These are phyloP conservation scores for Trichechus manatus DNA, from an alignment of 2,113 vertebrate genomes.

Conservation along the genomic window DNA sequence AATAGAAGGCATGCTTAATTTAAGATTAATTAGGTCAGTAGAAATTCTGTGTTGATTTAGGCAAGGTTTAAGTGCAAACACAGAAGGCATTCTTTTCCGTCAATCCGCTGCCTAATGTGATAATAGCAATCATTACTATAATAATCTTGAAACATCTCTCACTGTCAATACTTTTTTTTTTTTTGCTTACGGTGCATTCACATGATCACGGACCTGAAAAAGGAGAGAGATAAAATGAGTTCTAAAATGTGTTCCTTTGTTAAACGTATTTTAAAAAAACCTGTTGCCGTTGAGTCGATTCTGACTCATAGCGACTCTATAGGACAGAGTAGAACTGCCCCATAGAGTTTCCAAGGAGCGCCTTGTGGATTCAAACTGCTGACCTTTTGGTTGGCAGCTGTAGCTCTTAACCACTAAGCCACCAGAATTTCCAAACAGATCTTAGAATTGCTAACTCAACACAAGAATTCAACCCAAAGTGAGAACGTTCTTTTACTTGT, in stretches of 20 bases:
- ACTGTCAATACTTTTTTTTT: background rate
- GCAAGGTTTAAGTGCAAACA: constrained; percentile 49
- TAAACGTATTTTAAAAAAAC: background rate
- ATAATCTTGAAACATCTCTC: constrained; percentile 15
- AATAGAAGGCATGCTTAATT: constrained; percentile 75
- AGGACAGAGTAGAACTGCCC: too few species aligned
- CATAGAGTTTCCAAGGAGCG: too few species aligned
- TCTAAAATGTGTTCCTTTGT: constrained; percentile 19
- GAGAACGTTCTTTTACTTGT: constrained; percentile 9
- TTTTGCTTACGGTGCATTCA: background rate
- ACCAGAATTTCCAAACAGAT: background rate
- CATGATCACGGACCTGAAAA: constrained; percentile 20
- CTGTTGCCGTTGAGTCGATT: too few species aligned
- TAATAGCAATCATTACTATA: background rate
- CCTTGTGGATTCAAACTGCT: too few species aligned
- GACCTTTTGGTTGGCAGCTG: too few species aligned
- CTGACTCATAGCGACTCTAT: too few species aligned
- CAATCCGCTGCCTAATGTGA: background rate
- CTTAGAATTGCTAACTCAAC: background rate
- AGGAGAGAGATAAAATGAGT: background rate
- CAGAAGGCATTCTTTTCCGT: background rate
- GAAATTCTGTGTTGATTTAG: constrained; percentile 71
- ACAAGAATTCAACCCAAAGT: constrained; percentile 22
- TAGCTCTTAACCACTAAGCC: too few species aligned
- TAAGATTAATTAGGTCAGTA: constrained; percentile 72